Evolutionary conservation across 92 coral and sea anemone genomes (phyloP), one percentile per base, ranked within the genome.

Genomic region (Virgularia gustaviana): DNA sequence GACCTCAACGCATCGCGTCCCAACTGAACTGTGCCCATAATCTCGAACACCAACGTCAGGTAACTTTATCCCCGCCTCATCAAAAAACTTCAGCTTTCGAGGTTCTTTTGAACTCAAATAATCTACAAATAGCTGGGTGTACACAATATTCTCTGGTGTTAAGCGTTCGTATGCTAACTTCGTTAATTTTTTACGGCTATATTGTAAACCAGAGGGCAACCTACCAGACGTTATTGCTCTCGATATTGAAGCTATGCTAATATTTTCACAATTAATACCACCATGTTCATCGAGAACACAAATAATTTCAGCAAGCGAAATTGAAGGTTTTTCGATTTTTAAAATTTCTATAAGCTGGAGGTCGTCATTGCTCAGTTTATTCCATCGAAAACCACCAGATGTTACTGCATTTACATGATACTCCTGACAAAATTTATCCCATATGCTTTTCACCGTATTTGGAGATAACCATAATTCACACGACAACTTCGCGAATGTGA

Each of bases 1-100:
- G n/a, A 71, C 76, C 63, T 71, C 63, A 24, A 68, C 60, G 56
- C 75, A 71, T 34, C 56, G 54, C 72, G 56, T 38, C 5, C 72
- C 72, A 38, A 65, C 30, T 19, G 63, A 63, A 37, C 31, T 34
- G 16, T 64, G 54, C 12, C 71, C 71, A 41, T 64, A 64, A 23
- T 30, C 25, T 23, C 54, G 24, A 8, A 20, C 12, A 23, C 71
- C 52, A 37, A 37, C 53, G 29, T 64, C 30, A 4, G 54, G 71
- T 2, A 57, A 27, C 4, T 43, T 43, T 43, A 43, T 43, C n/a
- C 51, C 51, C 20, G 51, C 51, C 51, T 57, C 38, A 24, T 57
- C 64, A 29, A 57, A 57, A 24, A 57, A 57, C 38, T 57, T 57
- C 37, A 57, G 15, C n/a, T 57, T 57, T 29, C 12, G 38, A 57